Evolutionary conservation across 2,888 invertebrate genomes (phyloP), one percentile per base, ranked within the genome.

Genomic region (Drosophila neonasuta): DNA sequence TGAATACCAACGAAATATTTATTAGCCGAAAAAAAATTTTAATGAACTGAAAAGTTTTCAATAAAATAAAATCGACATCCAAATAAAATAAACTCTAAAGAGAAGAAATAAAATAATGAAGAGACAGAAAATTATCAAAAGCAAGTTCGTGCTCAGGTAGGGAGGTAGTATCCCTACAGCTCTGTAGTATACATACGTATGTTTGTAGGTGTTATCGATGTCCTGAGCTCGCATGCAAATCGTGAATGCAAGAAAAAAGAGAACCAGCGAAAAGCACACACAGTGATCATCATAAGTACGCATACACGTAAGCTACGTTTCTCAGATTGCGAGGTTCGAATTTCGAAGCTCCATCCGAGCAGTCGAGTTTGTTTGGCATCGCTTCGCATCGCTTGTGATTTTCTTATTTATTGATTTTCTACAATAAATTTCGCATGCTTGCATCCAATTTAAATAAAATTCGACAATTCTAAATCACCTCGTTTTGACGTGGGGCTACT

Each of bases 401-500:
- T 85, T 86, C 81, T 89, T 85, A 88, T 89, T 89, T 89, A 89
- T 89, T 89, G 89, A 89, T 89, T 89, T 89, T 87, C 88, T 88
- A 89, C 89, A 89, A 89, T 88, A 89, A 89, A 89, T 89, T 90
- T 90, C 88, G 90, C 90, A 90, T 90, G 90, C 89, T 87, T 87
- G 88, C 88, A 88, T 89, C 91, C 91, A 90, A 90, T 90, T 90
- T 90, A 90, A 90, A 90, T 90, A 90, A 90, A 89, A 89, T 88
- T 90, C 89, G 89, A 89, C 90, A 91, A 91, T 90, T 90, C 91
- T 90, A 91, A 90, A 91, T 91, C 91, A 90, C 89, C 87, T 82
- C 89, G 80, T 89, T 88, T 90, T 89, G 90, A 89, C 89, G 80
- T 88, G 83, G 86, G 77, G 89, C 88, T 88, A 89, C 88, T 87